Conservation (phyloP, 2,797 vertebrate genomes). For the Amphiprion clarkii region DNA sequence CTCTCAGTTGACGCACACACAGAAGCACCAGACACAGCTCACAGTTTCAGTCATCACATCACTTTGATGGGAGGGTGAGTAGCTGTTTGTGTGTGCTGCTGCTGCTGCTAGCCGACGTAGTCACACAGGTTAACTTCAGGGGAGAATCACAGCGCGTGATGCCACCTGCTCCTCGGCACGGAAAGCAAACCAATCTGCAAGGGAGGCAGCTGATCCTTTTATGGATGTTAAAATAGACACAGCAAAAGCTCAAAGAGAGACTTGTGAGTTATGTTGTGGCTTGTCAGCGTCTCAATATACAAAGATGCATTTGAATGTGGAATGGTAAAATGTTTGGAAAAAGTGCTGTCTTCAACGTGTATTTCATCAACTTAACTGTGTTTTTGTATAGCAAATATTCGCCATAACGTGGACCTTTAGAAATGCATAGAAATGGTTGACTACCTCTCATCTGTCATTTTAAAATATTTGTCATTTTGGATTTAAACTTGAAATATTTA, state of each 20-base stretch:
- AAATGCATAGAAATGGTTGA: no score
- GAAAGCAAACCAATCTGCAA: conserved; percentile 23
- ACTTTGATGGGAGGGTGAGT: conserved; percentile 64
- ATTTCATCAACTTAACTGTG: neutral
- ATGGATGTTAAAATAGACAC: conserved; percentile 26
- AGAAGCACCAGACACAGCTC: conserved; percentile 51
- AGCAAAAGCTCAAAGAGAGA: conserved; percentile 4
- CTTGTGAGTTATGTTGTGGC: neutral
- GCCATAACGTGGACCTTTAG: no score
- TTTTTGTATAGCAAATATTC: neutral
- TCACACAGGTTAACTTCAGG: conserved; percentile 62
- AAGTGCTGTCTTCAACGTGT: no score
- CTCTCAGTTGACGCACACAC: conserved; percentile 60
- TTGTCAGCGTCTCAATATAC: neutral
- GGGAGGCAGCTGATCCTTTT: conserved; percentile 18
- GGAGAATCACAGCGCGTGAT: neutral
- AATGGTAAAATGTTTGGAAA: neutral
- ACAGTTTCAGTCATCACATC: conserved; percentile 51
- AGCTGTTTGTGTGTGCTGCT: conserved; percentile 63
- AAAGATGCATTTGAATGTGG: neutral
- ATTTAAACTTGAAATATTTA: no score
- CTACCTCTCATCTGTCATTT: no score
- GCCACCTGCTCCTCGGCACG: conserved; percentile 50
- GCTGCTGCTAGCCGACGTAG: conserved; percentile 38
- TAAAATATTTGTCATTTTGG: no score